Evolutionary conservation across 2,888 invertebrate genomes (phyloP).

Genomic region (Notocelia uddmanniana): DNA sequence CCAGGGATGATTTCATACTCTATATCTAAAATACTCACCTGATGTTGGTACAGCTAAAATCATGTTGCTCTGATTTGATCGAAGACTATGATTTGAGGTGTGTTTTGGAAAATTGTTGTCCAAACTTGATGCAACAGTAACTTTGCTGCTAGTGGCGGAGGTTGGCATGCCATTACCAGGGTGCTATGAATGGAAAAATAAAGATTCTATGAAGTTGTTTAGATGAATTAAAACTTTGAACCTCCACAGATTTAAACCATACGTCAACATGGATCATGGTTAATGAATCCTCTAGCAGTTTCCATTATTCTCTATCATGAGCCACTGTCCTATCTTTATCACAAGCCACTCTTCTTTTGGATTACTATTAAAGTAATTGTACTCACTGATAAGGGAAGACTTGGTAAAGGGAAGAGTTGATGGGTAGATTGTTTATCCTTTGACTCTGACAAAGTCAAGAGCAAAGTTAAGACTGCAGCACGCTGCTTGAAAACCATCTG

Average conservation of each 20-base stretch:
- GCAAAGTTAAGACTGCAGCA: slow-evolving; percentile 84
- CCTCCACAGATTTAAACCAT: not conserved
- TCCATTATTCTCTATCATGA: not conserved
- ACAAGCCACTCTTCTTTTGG: too few species aligned
- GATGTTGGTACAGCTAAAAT: slow-evolving; percentile 62
- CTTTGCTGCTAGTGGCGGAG: slow-evolving; percentile 71
- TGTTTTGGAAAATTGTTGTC: slow-evolving; percentile 64
- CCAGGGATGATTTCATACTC: too few species aligned
- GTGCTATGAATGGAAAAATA: slow-evolving; percentile 59
- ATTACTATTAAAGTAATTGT: not conserved
- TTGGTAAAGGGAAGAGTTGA: slow-evolving; percentile 75
- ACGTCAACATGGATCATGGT: not conserved
- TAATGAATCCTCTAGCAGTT: not conserved
- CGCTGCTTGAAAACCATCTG: slow-evolving; percentile 87
- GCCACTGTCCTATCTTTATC: too few species aligned
- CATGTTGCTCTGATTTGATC: slow-evolving; percentile 69
- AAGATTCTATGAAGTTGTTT: not conserved
- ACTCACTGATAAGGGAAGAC: slow-evolving; percentile 68
- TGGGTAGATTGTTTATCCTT: slow-evolving; percentile 70
- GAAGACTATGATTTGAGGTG: slow-evolving; percentile 72
- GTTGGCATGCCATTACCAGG: slow-evolving; percentile 61
- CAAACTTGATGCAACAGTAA: slow-evolving; percentile 75
- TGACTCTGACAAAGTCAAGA: slow-evolving; percentile 75
- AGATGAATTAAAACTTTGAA: too few species aligned
- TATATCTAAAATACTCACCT: slow-evolving; percentile 55